phyloP scores from a whole-genome alignment of 2,797 vertebrate genomes.

The Coilia nasus region DNA sequence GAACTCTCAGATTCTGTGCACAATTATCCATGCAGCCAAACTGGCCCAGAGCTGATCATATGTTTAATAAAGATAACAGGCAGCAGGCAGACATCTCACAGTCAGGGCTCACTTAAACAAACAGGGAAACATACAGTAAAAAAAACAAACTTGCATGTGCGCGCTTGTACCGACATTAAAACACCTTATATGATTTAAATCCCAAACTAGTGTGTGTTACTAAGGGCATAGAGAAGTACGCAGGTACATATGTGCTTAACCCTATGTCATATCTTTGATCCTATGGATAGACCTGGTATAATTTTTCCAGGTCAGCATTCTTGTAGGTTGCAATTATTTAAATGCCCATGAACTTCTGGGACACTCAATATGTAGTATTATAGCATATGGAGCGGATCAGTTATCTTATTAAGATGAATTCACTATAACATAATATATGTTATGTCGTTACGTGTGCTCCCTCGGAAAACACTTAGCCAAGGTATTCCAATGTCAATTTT shows the following conservation, averaged over 20 bases:
- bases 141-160: not conserved
- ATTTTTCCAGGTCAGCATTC: not conserved
- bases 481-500: not conserved
- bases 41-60: not conserved
- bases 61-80: not conserved
- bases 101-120: not conserved
- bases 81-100: not conserved
- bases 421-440: no score
- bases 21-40: not conserved
- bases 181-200: no score
- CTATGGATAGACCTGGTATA: not conserved
- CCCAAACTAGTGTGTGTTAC: no score
- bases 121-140: not conserved
- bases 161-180: not conserved
- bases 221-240: no score
- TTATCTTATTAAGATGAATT: constrained; percentile 53
- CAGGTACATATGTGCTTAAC: not conserved
- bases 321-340: not conserved
- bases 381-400: constrained; percentile 46
- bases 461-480: not conserved
- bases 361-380: constrained; percentile 39
- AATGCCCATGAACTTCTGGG: constrained; percentile 28
- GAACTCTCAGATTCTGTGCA: not conserved
- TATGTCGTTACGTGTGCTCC: no score
- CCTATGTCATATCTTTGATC: not conserved